phyloP scores from a whole-genome alignment of 2,797 vertebrate genomes.

The Ctenopoma multispine region DNA sequence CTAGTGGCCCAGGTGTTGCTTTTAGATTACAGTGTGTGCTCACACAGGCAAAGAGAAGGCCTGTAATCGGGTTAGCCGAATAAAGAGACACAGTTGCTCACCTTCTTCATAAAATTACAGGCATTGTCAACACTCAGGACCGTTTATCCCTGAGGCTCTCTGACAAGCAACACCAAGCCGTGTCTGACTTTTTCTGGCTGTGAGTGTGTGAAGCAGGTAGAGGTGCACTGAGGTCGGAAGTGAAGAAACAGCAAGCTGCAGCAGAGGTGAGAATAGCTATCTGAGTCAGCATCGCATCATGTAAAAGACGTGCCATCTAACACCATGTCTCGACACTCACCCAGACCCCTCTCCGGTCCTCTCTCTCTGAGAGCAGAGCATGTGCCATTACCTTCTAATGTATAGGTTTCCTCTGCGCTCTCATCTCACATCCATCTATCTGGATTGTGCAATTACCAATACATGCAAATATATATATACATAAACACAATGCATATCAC shows the following conservation, averaged over 20 bases:
- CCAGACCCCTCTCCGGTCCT: conserved; percentile 16
- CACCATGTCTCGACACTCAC: conserved; percentile 20
- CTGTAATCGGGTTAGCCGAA: conserved; percentile 86
- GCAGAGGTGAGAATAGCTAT: conserved; percentile 75
- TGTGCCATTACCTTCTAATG: conserved; percentile 72
- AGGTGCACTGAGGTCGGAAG: conserved; percentile 18
- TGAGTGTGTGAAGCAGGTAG: conserved; percentile 25
- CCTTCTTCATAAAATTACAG: conserved; percentile 83
- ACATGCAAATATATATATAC: conserved; percentile 21
- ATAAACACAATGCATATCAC: conserved; percentile 21
- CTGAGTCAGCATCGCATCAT: conserved; percentile 76
- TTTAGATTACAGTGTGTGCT: conserved; percentile 84
- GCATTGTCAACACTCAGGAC: conserved; percentile 79
- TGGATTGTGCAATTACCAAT: conserved; percentile 41
- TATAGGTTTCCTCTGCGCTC: conserved; percentile 53
- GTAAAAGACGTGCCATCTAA: conserved; percentile 49
- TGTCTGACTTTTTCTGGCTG: conserved; percentile 76
- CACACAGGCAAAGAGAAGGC: conserved; percentile 67
- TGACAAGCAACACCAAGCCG: conserved; percentile 75
- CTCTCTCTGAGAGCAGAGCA: conserved; percentile 62
- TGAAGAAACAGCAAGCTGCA: conserved; percentile 45
- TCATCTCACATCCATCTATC: conserved; percentile 48
- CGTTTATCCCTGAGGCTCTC: conserved; percentile 79
- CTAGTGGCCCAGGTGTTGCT: conserved; percentile 85
- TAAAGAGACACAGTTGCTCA: conserved; percentile 77